Conservation (phyloP, 2,797 vertebrate genomes). For the Dryobates pubescens region DNA sequence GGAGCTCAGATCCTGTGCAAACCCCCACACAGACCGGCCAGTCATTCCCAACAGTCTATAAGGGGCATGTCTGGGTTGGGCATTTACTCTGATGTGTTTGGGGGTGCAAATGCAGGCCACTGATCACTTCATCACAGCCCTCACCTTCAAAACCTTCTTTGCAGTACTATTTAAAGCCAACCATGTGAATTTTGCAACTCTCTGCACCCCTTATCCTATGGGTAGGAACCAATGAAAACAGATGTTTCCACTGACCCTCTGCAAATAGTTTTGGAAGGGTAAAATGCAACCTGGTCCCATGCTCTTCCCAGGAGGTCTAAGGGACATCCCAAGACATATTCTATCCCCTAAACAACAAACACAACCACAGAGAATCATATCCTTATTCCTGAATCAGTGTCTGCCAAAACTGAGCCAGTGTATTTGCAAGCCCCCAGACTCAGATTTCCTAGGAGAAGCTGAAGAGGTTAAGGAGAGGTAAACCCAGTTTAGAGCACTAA, state of each 20-base stretch:
- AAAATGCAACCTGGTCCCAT: background rate
- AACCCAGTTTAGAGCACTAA: background rate
- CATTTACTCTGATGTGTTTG: background rate
- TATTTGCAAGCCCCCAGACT: background rate
- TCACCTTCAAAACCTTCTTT: background rate
- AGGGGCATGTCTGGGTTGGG: background rate
- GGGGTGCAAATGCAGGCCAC: background rate
- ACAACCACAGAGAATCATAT: background rate
- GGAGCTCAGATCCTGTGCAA: background rate
- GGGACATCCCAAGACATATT: background rate
- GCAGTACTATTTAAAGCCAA: background rate
- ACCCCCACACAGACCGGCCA: background rate
- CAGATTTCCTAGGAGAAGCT: background rate
- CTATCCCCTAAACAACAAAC: background rate
- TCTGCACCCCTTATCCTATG: background rate
- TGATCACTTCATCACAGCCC: background rate
- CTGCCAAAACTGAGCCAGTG: background rate
- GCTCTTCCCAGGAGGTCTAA: background rate
- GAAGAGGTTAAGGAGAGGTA: background rate
- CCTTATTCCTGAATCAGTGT: background rate
- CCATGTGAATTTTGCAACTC: background rate
- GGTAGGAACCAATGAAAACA: background rate
- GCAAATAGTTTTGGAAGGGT: background rate
- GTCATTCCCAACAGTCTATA: background rate
- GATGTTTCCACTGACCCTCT: background rate